Percentiles rank a stretch among this genome's conserved stretches.
phyloP scores from a whole-genome alignment of 2,113 vertebrate genomes.

The Synodontis membranacea region DNA sequence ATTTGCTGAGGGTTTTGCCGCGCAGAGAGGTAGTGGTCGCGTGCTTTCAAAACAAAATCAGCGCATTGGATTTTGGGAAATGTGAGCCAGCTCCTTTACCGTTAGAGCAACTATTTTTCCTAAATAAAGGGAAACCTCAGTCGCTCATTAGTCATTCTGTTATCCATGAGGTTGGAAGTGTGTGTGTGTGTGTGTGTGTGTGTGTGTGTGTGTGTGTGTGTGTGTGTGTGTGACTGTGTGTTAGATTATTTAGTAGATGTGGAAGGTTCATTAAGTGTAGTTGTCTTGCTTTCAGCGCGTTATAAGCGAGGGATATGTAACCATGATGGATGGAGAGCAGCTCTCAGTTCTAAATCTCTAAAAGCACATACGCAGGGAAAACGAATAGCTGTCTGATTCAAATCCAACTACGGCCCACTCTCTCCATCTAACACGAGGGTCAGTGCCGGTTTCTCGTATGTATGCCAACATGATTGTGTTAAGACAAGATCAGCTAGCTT shows the following conservation, averaged over 20 bases:
- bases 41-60: no score
- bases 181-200: neutral
- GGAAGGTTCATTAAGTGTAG: slow-evolving; percentile 5
- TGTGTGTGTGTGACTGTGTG: neutral
- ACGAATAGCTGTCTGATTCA: slow-evolving; percentile 20
- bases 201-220: neutral
- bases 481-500: neutral
- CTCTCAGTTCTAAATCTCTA: slow-evolving; percentile 32
- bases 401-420: slow-evolving; percentile 28
- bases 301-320: slow-evolving; percentile 39
- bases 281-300: slow-evolving; percentile 12
- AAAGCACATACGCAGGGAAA: slow-evolving; percentile 1
- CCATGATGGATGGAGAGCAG: slow-evolving; percentile 51
- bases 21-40: no score
- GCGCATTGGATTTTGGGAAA: no score
- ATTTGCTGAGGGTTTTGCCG: no score
- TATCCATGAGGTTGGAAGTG: neutral
- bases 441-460: neutral
- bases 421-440: slow-evolving; percentile 20
- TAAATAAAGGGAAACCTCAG: neutral
- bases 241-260: neutral
- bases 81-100: no score
- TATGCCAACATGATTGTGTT: neutral
- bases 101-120: neutral
- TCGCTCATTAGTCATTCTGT: neutral